A percentile compares a stretch with the other conserved stretches of the same genome.
These are phyloP conservation scores for Rhysida immarginata DNA, from an alignment of 1,140 invertebrate species.

Conservation along the genomic window DNA sequence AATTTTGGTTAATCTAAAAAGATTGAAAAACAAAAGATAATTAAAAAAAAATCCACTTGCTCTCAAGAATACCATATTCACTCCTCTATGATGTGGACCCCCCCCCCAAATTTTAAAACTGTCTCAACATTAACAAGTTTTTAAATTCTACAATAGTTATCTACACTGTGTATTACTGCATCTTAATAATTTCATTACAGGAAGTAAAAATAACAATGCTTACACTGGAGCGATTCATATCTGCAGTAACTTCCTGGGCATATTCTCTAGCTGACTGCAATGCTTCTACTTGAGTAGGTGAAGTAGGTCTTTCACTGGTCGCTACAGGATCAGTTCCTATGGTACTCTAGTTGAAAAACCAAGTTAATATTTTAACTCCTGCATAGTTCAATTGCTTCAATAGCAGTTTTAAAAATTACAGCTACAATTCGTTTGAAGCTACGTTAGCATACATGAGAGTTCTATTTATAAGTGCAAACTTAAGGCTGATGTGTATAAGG, in stretches of 20 bases:
- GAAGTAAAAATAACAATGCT: neutral
- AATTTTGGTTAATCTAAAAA: too few relatives aligned
- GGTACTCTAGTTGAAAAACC: neutral
- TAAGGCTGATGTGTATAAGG: too few relatives aligned
- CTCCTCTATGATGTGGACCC: too few relatives aligned
- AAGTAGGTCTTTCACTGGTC: slow-evolving; percentile 2
- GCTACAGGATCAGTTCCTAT: slow-evolving; percentile 4
- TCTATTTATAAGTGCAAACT: too few relatives aligned
- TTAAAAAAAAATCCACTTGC: neutral
- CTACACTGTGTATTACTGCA: neutral
- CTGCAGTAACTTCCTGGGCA: slow-evolving; percentile 1
- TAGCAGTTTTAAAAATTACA: too few relatives aligned
- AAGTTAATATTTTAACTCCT: too few relatives aligned
- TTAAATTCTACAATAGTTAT: neutral
- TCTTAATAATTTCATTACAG: neutral
- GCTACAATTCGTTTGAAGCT: too few relatives aligned
- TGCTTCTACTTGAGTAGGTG: slow-evolving; percentile 1
- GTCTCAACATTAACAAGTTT: too few relatives aligned
- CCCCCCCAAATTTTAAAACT: neutral
- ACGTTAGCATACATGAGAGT: too few relatives aligned
- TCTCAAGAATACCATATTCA: too few relatives aligned
- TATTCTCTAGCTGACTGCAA: neutral
- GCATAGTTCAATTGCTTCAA: too few relatives aligned
- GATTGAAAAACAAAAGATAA: neutral
- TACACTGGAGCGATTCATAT: neutral